These are phyloP conservation scores for Erpetoichthys calabaricus DNA, from an alignment of 2,797 vertebrate genomes.

Conservation along the genomic window DNA sequence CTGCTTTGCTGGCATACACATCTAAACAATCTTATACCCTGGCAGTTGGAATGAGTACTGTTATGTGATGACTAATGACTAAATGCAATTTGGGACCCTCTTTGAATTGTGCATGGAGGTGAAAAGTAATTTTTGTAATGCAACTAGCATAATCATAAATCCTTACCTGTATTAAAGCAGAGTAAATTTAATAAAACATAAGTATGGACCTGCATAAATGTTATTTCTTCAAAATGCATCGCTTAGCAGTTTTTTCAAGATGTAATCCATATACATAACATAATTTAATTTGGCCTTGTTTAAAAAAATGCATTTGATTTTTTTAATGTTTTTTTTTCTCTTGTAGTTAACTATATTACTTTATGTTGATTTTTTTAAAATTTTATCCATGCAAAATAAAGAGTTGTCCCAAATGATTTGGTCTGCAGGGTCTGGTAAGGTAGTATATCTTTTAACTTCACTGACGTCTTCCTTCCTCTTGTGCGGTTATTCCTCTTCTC, in stretches of 20 bases:
- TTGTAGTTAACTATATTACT: neutral
- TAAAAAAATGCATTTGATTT: neutral
- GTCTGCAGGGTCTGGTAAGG: conserved; percentile 57
- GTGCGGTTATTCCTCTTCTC: conserved; percentile 41
- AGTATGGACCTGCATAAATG: too few species aligned
- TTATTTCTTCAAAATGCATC: too few species aligned
- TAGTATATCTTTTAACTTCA: conserved; percentile 62
- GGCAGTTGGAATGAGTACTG: conserved; percentile 52
- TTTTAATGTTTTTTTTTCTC: neutral
- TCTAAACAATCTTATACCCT: conserved; percentile 34
- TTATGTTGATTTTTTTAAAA: neutral
- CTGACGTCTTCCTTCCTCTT: conserved; percentile 64
- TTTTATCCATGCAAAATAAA: conserved; percentile 1
- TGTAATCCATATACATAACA: too few species aligned
- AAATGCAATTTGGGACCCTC: conserved; percentile 53
- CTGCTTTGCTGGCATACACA: conserved; percentile 26
- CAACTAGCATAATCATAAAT: too few species aligned
- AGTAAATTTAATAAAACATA: too few species aligned
- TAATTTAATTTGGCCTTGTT: too few species aligned
- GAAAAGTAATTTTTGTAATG: too few species aligned
- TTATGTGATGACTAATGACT: conserved; percentile 51
- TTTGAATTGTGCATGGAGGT: neutral
- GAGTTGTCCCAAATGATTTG: conserved; percentile 46
- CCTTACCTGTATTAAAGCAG: too few species aligned
- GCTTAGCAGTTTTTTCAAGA: too few species aligned